A percentile compares a stretch with the other conserved stretches of the same genome.
These are phyloP conservation scores for Ceyx erithaca DNA, from an alignment of 2,797 vertebrate species.

Conservation along the genomic window DNA sequence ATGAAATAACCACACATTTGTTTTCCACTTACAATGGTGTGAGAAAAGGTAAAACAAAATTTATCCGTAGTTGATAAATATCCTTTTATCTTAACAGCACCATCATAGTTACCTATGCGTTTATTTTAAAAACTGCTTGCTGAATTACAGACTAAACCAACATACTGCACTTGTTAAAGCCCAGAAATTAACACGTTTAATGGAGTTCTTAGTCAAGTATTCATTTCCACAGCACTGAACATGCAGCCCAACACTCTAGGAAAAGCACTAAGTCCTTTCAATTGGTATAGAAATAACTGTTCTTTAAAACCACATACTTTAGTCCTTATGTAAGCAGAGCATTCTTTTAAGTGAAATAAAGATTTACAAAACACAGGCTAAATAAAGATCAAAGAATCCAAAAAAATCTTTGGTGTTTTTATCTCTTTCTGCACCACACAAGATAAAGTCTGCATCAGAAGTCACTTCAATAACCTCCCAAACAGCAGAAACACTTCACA, in stretches of 20 bases:
- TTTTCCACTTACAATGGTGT: not conserved
- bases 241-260: rapidly evolving
- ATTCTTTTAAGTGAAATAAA: not conserved
- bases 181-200: not conserved
- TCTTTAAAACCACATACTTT: not conserved
- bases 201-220: not conserved
- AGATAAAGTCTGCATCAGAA: not conserved
- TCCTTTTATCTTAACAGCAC: not conserved
- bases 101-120: not conserved
- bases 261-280: not conserved
- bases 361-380: conserved; percentile 13
- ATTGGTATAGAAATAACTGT: not conserved
- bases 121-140: not conserved
- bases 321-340: not conserved
- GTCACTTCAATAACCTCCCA: not conserved
- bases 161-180: not conserved
- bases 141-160: not conserved
- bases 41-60: not conserved
- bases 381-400: conserved; percentile 30
- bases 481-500: not conserved
- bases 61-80: not conserved
- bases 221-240: not conserved
- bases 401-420: not conserved
- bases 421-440: not conserved
- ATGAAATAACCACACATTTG: not conserved